Evolutionary conservation across 2,797 vertebrate genomes (phyloP), one percentile per base, ranked within the genome.

Genomic region (Neosilurus mollespiculum): DNA sequence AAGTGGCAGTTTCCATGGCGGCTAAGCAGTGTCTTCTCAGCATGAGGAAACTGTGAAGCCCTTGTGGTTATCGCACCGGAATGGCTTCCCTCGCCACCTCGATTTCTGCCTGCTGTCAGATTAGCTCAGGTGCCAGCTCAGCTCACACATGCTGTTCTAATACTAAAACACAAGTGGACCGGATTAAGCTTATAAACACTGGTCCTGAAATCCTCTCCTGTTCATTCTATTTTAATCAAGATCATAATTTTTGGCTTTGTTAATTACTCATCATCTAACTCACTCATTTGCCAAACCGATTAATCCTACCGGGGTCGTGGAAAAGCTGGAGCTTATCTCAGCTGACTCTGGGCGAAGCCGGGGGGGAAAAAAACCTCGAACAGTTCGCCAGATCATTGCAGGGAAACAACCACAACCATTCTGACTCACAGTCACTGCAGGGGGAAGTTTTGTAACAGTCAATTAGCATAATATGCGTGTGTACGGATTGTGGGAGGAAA

Each of bases 21-120:
- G 85, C 90, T 88, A 82, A 83, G 81, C 85, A 66, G 78, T 78
- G 79, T 76, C 24, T 62, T 89, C 89, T 88, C 91, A 91, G 88
- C 82, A 81, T 22, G 81, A 91, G 85, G 89, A 89, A 89, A 88
- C 87, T 49, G 86, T 88, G 91, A 88, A 88, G 86, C 83, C 88
- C 93, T 90, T 91, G 89, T 90, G 90, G 92, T 91, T 93, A 91
- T 93, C 89, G 90, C 92, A 93, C 91, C 88, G 83, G 90, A 93
- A 90, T 87, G 91, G 90, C 86, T 93, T 93, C 89, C 89, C 91
- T 90, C 83, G 30, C 83, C 75, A 66, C 91, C 66, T 84, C 54
- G 75, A 75, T 91, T 93, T 93, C 91, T 94, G 92, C 89, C 92
- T 90, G 88, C 90, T 90, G 89, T 90, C 92, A 89, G 87, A 89